Evolutionary conservation across 2,888 invertebrate species (phyloP), one percentile per base, ranked within the genome.

Genomic region (Euproctis similis): DNA sequence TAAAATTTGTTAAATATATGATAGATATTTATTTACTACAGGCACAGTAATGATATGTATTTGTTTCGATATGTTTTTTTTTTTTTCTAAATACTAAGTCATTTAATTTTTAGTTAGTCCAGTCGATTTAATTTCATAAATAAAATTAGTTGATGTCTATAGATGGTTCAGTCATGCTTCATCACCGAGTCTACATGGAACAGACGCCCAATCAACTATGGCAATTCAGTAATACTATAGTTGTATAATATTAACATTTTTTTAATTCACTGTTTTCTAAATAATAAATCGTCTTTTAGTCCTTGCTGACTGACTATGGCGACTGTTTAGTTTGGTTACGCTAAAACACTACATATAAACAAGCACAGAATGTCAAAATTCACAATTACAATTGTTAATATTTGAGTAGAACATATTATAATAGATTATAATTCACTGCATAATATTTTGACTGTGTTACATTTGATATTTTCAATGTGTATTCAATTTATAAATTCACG

Each of bases 41-140:
- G 81, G 81, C 82, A 82, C 81, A 71, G 46, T 60, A 53, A 67
- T 81, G 81, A 82, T 82, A 82, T 82, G 81, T 81, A 77, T 78
- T 68, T 63, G 56, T 62, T 69, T 27, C 61, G 52, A 62, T 67
- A 61, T 52, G n/a, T n/a, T n/a, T n/a, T n/a, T n/a, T n/a, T n/a
- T n/a, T n/a, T 46, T 39, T 49, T 40, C 55, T 64, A 59, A 39
- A 57, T 43, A 35, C 59, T 75, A 76, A 59, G 49, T 52, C 69
- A 68, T 68, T 22, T 37, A 47, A 34, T 32, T 34, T 29, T 36
- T 22, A n/a, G 21, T 37, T 30, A 36, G 30, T 36, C 28, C 34
- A 43, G 36, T 47, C 37, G 39, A 32, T 42, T 46, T 42, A 41
- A n/a, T n/a, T n/a, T n/a, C n/a, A n/a, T n/a, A n/a, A n/a, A n/a